phyloP scores from a whole-genome alignment of 1,140 invertebrate species.

The Aphelinus certus region DNA sequence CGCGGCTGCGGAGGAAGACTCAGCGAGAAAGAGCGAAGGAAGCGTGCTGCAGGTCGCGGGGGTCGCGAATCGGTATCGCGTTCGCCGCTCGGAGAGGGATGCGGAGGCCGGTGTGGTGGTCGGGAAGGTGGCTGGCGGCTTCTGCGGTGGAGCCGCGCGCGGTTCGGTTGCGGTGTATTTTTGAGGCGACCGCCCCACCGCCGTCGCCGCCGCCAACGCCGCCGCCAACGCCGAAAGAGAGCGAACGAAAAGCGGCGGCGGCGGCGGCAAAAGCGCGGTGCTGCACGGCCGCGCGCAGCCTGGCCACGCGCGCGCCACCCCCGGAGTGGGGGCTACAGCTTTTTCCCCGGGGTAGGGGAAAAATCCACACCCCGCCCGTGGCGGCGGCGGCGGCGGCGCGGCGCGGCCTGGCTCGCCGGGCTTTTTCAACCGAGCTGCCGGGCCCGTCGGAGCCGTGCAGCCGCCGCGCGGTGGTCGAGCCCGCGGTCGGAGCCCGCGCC shows the following conservation, averaged over 20 bases:
- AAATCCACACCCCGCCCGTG: conserved; percentile 40
- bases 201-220: conserved; percentile 52
- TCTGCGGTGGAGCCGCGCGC: conserved; percentile 66
- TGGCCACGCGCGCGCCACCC: conserved; percentile 43
- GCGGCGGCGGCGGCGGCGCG: too few relatives aligned
- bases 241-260: not conserved
- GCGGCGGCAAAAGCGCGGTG: not conserved
- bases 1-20: conserved; percentile 32
- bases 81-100: too few relatives aligned
- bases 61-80: too few relatives aligned
- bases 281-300: conserved; percentile 4
- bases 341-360: conserved; percentile 56
- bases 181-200: conserved; percentile 66
- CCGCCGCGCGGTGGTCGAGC: too few relatives aligned
- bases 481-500: too few relatives aligned
- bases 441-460: too few relatives aligned
- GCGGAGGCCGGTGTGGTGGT: not conserved
- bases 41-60: not conserved
- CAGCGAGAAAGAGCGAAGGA: conserved; percentile 40
- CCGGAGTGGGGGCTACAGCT: conserved; percentile 37
- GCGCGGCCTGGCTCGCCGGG: too few relatives aligned
- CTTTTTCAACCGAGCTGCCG: too few relatives aligned
- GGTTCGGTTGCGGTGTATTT: conserved; percentile 68
- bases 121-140: conserved; percentile 63
- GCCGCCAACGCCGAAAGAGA: conserved; percentile 43